Evolutionary conservation across 1,140 invertebrate species (phyloP).

Genomic region (Babylonia areolata): DNA sequence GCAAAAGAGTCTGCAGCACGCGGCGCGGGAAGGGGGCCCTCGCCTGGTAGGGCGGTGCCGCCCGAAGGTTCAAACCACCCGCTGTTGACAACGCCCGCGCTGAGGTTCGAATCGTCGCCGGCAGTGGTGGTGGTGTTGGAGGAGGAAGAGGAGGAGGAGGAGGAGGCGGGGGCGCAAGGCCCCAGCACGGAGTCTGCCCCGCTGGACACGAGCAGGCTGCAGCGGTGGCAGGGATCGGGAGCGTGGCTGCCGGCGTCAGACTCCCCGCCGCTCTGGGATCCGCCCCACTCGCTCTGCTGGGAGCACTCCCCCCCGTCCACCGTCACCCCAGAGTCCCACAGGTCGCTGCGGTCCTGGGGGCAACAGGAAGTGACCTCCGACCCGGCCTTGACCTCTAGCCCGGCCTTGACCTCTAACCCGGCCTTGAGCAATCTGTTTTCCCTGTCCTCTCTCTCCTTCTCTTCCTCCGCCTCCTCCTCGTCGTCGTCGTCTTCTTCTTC

Average conservation of each 20-base stretch:
- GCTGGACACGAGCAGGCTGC: not conserved
- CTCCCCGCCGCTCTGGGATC: slow-evolving; percentile 3
- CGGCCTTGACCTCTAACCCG: too few relatives aligned
- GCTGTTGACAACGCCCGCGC: not conserved
- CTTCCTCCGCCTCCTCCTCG: too few relatives aligned
- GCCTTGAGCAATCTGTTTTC: too few relatives aligned
- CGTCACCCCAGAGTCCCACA: slow-evolving; percentile 12
- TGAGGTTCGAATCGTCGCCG: not conserved
- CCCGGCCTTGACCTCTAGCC: not conserved
- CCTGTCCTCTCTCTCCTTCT: too few relatives aligned
- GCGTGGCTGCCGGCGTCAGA: not conserved
- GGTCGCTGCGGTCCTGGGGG: not conserved
- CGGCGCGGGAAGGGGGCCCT: too few relatives aligned
- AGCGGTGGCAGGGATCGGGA: not conserved
- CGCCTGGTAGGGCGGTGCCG: too few relatives aligned
- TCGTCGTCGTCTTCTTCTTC: not conserved
- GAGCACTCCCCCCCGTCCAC: not conserved
- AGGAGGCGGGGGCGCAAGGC: not conserved
- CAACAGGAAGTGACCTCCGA: not conserved
- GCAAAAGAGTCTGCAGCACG: not conserved
- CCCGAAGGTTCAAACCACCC: not conserved
- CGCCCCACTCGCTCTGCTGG: not conserved
- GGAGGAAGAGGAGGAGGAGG: too few relatives aligned
- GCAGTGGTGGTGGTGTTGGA: too few relatives aligned
- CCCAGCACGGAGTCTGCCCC: slow-evolving; percentile 2